Base-by-base conservation (phyloP, 2,113 vertebrate genomes). In the Gymnogyps californianus region DNA sequence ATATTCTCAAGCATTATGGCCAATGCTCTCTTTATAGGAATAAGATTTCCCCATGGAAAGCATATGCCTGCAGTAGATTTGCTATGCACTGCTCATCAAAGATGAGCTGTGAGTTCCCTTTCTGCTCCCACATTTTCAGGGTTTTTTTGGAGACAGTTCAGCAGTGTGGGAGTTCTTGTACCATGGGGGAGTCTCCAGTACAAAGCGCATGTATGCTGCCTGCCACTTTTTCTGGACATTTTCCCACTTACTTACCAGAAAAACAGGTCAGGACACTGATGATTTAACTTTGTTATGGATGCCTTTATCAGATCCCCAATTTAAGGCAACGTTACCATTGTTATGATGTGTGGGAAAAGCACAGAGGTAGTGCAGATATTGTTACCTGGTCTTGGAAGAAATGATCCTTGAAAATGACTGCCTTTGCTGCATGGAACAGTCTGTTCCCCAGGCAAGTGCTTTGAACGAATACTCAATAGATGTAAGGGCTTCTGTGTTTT, bases 51-150 rank as follows among this genome's bases (percentile, higher is more conserved):
- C 83, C 24, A 22, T 3, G 77, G 76, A 70, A 64, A 77, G 64
- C 46, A 46, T 87, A 42, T 84, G 66, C 79, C 83, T 93, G 83
- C 71, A 78, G 26, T 75, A 90, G 44, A 61, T 94, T 74, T 81
- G 29, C 55, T 83, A 7, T 58, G 29, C n/a, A 13, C 11, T 55
- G 42, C 76, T 86, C 83, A 83, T 59, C 5, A 4, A 86, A 90
- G 88, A 92, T 92, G 89, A 90, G 69, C 64, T 90, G 77, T 19
- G 24, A 81, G 55, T 93, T 96, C 64, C 26, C 21, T 71, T 95
- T 92, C 76, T 86, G 59, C 34, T 94, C 46, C 54, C 44, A 78
- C 13, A 24, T 31, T 89, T 32, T 16, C n/a, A 67, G 42, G 24
- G 11, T 5, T 69, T 86, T 83, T 89, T 71, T 86, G 38, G 54